phyloP scores from a whole-genome alignment of 2,888 invertebrate genomes.

The Rutpela maculata region DNA sequence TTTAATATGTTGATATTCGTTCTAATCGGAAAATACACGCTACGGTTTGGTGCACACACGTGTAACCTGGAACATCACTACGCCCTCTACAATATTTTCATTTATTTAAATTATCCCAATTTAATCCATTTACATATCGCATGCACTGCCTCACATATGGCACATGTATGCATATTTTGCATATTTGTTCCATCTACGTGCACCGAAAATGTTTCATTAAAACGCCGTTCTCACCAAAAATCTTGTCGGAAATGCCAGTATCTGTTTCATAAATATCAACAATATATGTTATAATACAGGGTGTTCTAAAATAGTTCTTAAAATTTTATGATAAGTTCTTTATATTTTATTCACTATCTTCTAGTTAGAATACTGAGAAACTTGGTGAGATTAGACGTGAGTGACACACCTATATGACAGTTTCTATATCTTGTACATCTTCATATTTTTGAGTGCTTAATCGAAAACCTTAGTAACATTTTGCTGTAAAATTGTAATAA shows the following conservation, averaged over 20 bases:
- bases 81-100: conserved; percentile 67
- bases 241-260: too few relatives aligned
- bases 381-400: too few relatives aligned
- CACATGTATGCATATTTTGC: conserved; percentile 61
- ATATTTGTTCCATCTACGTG: conserved; percentile 51
- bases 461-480: too few relatives aligned
- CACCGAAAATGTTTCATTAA: conserved; percentile 1
- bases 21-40: conserved; percentile 67
- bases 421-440: too few relatives aligned
- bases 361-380: too few relatives aligned
- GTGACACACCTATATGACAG: too few relatives aligned
- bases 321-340: too few relatives aligned
- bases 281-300: too few relatives aligned
- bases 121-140: conserved; percentile 70
- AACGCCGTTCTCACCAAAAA: not conserved
- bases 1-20: conserved; percentile 67
- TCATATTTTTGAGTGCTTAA: too few relatives aligned
- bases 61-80: conserved; percentile 67
- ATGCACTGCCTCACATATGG: conserved; percentile 68
- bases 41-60: conserved; percentile 67
- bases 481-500: too few relatives aligned
- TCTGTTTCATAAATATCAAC: too few relatives aligned
- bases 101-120: conserved; percentile 70
- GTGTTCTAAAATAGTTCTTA: not conserved
- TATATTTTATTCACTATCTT: too few relatives aligned